Base-by-base conservation (phyloP, 2,113 vertebrate genomes). In the Mus musculus region DNA sequence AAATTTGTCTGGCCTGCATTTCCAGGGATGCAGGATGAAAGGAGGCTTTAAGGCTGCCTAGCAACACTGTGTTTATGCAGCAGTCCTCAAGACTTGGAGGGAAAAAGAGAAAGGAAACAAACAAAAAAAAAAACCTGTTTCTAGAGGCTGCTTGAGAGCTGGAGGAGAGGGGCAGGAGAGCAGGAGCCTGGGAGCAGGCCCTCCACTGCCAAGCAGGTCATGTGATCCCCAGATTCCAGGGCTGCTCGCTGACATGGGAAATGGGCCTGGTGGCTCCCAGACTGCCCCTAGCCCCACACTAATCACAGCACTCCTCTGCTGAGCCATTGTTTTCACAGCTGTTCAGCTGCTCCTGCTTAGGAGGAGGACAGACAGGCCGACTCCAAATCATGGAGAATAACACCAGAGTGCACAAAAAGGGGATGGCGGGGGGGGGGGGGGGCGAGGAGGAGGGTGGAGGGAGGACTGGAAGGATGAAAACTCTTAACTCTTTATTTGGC, bases 291-390 rank as follows among this genome's bases (percentile, higher is more conserved):
- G 97, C 89, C 96, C 97, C 98, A 96, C 97, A 93, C 90, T 98
- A 97, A 98, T 98, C 97, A 96, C 97, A 92, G 16, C 90, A 93
- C 93, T 98, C 92, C 88, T 95, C 65, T 39, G 96, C 96, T 92
- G 97, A 94, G 94, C 89, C 92, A 52, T 96, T 97, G 97, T 98
- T 98, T 97, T 97, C 98, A 98, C 98, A 98, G 98, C 98, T 98
- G 98, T 95, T 98, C 96, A 77, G 91, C 84, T 95, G 92, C 93
- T 97, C 96, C 95, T 97, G 87, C 89, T 96, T 96, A 91, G 94
- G 92, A 94, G 94, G 94, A 88, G 72, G 90, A 94, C 88, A 96
- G 97, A 97, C 97, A 96, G 94, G 90, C 90, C 19, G 80, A 97
- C 94, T 91, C 97, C 92, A 49, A 96, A 96, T 93, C 94, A 95